Base-by-base conservation (phyloP, 2,797 vertebrate species). In the Enteromius afrohamiltoni region DNA sequence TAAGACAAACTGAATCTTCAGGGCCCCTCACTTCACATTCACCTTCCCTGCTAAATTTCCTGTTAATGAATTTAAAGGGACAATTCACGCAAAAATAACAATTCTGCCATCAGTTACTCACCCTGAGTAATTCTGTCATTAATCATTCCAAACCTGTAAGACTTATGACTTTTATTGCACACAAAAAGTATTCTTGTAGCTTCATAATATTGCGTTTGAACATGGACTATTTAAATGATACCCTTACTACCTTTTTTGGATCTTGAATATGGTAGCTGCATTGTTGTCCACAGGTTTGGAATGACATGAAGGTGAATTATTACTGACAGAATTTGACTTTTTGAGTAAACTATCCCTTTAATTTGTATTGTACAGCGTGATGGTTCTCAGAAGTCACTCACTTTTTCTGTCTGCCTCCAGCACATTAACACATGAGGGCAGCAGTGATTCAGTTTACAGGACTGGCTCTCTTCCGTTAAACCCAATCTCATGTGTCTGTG, bases 341-440 rank as follows among this genome's bases (percentile, higher is more conserved):
- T 11, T 58, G 3, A 58, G 21, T 23, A 21, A 58, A 58, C n/a
- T 58, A 58, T 23, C n/a, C 9, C 9, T 31, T 49, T 31, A 19
- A 49, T 51, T 3, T 49, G 2, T 49, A 49, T 51, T 51, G 16
- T 14, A 34, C 6, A n/a, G 29, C 49, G 3, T n/a, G 19, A 53
- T 14, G 47, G n/a, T n/a, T 73, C 5, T 3, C 37, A 14, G 42
- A 23, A 3, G 67, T 69, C 21, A 45, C 67, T 42, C n/a, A 31
- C 49, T 23, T n/a, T 16, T 13, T 16, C n/a, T 19, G 13, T 45
- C 55, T 68, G 23, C 42, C 68, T 75, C 13, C 69, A 75, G 29
- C 23, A 58, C 16, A 55, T 47, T 17, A 80, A 83, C 83, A 85
- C 86, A 77, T 4, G 83, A 83, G 80, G 80, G 80, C 80, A 86